These are phyloP conservation scores for Kryptolebias marmoratus DNA, from an alignment of 2,113 vertebrate species.

Conservation along the genomic window DNA sequence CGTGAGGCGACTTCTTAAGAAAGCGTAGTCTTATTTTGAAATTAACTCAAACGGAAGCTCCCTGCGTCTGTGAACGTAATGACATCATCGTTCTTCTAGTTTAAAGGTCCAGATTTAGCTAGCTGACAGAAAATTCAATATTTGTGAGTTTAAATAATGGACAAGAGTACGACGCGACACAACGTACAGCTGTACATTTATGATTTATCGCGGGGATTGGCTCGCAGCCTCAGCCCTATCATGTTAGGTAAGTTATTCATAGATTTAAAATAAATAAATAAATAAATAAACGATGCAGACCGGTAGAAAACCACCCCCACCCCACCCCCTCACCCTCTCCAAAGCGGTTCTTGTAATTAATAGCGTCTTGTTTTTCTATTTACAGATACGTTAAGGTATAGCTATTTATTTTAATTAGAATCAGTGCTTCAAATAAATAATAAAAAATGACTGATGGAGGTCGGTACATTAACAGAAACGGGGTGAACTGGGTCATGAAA, in stretches of 20 bases:
- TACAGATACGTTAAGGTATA: neutral
- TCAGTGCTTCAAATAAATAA: too few species aligned
- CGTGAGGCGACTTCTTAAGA: neutral
- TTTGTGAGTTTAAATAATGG: constrained; percentile 61
- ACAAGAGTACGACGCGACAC: constrained; percentile 71
- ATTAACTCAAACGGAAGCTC: neutral
- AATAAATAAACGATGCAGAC: neutral
- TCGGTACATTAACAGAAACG: neutral
- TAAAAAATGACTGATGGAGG: neutral
- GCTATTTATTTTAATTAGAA: neutral
- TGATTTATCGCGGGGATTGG: constrained; percentile 95
- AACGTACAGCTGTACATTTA: constrained; percentile 94
- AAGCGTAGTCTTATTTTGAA: constrained; percentile 48
- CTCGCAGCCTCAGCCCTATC: constrained; percentile 93
- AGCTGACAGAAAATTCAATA: neutral
- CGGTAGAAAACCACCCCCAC: constrained; percentile 3
- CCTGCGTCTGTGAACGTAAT: neutral
- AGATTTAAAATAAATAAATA: neutral
- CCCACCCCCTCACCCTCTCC: too few species aligned
- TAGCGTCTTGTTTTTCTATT: neutral
- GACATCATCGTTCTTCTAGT: constrained; percentile 32
- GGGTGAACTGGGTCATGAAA: neutral
- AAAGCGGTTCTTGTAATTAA: neutral
- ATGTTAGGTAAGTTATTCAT: constrained; percentile 89
- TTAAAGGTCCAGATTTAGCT: constrained; percentile 12